Conservation (phyloP, 2,797 vertebrate species). For the Manis crassicaudata region DNA sequence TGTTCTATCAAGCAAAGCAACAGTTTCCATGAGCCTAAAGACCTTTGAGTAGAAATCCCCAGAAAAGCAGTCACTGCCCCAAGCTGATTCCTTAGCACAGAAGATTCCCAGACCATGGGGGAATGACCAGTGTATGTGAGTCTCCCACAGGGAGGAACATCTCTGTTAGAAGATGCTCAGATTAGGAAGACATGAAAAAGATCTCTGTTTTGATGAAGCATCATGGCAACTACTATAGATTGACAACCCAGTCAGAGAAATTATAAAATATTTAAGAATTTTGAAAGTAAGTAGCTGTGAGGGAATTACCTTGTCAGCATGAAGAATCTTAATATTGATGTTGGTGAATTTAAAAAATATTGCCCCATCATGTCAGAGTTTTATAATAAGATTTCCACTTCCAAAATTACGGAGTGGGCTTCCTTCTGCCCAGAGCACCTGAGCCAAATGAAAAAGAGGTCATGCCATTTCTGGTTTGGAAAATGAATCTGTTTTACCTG, state of each 20-base stretch:
- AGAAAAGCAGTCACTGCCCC: neutral
- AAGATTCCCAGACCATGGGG: slow-evolving; percentile 18
- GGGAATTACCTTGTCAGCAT: slow-evolving; percentile 34
- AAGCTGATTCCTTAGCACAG: neutral
- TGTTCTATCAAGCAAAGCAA: neutral
- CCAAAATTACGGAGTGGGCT: slow-evolving; percentile 2
- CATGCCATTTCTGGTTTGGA: slow-evolving; percentile 74
- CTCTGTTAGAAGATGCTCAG: slow-evolving; percentile 27
- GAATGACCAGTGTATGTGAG: neutral
- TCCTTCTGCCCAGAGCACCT: slow-evolving; percentile 32
- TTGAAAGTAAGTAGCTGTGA: slow-evolving; percentile 26
- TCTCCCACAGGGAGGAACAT: neutral
- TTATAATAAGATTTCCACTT: slow-evolving; percentile 41
- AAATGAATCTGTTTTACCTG: slow-evolving; percentile 69
- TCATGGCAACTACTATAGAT: neutral
- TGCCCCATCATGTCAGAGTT: neutral
- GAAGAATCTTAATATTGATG: slow-evolving; percentile 51
- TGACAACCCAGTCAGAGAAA: neutral
- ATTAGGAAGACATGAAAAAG: slow-evolving; percentile 14
- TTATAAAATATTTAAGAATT: slow-evolving; percentile 48
- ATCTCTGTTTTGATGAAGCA: neutral
- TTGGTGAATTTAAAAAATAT: slow-evolving; percentile 53
- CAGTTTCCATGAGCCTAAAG: neutral
- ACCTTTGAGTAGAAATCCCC: neutral
- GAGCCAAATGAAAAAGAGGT: slow-evolving; percentile 26